phyloP scores from a whole-genome alignment of 1,140 invertebrate genomes.

The Pectinophora gossypiella region DNA sequence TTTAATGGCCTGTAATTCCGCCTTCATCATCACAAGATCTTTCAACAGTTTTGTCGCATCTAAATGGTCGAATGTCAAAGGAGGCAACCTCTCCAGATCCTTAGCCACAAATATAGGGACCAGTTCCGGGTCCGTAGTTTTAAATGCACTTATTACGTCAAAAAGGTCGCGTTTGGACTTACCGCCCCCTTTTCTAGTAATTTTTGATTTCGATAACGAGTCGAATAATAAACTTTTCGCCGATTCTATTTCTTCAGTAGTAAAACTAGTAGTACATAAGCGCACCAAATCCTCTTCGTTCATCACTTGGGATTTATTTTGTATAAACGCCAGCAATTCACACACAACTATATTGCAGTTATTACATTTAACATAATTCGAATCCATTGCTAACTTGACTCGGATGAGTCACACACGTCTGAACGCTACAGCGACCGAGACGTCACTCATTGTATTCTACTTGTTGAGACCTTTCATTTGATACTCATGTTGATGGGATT shows the following conservation, averaged over 20 bases:
- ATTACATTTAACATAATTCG: not conserved
- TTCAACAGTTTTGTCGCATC: not conserved
- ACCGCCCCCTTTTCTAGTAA: not conserved
- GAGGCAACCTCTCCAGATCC: not conserved
- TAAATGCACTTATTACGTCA: not conserved
- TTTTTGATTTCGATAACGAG: not conserved
- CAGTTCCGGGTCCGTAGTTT: not conserved
- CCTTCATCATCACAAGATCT: not conserved
- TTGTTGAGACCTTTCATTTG: no score
- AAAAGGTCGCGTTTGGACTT: not conserved
- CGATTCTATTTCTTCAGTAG: not conserved
- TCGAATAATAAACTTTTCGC: not conserved
- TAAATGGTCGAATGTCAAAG: slow-evolving; percentile 1
- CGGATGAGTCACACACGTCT: no score
- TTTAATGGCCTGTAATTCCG: not conserved
- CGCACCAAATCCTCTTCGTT: not conserved
- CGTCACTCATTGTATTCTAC: no score
- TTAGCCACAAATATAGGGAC: slow-evolving; percentile 4
- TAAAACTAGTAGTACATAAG: not conserved
- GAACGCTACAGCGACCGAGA: no score
- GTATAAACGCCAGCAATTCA: slow-evolving; percentile 3
- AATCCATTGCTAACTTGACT: no score
- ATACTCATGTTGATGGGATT: no score
- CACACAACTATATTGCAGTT: not conserved
- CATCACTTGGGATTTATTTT: not conserved